Conservation (phyloP, 2,888 invertebrate species). For the Thymelicus lineola region DNA sequence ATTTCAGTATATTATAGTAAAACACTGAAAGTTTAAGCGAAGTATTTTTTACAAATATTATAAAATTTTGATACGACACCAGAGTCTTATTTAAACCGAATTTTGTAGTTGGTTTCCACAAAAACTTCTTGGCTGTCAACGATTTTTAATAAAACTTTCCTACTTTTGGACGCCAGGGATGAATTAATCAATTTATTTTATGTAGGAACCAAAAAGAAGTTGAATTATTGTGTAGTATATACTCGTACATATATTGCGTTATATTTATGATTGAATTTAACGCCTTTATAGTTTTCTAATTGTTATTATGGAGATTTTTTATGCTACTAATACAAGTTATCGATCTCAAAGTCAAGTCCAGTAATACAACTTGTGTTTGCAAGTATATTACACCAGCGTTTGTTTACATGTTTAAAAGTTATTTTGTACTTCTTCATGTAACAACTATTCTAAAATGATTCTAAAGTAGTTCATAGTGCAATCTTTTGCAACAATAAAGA, state of each 20-base stretch:
- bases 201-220: neutral
- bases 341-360: conserved; percentile 1
- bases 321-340: neutral
- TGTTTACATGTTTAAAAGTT: neutral
- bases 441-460: conserved; percentile 5
- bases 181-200: neutral
- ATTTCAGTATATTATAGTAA: neutral
- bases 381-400: neutral
- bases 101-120: neutral
- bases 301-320: conserved; percentile 2
- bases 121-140: neutral
- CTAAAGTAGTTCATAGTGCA: conserved; percentile 12
- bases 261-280: neutral
- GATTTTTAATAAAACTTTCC: neutral
- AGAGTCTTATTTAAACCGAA: neutral
- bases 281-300: neutral
- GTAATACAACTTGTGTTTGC: neutral
- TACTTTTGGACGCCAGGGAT: neutral
- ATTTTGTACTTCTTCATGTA: neutral
- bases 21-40: neutral
- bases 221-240: neutral
- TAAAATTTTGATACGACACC: neutral
- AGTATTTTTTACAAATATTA: neutral
- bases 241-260: neutral
- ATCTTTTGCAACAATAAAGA: neutral